phyloP scores from a whole-genome alignment of 2,888 invertebrate species.

The Drosophila suboccidentalis region DNA sequence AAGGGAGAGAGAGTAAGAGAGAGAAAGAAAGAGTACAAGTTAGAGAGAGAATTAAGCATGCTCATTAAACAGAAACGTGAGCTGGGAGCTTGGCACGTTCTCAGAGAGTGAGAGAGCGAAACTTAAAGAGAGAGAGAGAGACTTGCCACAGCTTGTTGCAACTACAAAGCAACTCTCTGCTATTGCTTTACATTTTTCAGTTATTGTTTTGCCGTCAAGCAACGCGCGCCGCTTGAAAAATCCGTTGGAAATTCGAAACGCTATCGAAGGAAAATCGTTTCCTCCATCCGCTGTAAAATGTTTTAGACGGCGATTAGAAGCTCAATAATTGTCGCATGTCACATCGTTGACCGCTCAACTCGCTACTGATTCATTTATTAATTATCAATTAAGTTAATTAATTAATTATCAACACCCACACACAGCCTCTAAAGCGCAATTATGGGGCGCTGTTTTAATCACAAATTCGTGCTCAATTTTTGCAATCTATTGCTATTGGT shows the following conservation, averaged over 20 bases:
- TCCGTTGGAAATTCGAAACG: constrained; percentile 14
- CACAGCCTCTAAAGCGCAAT: constrained; percentile 21
- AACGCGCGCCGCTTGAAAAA: constrained; percentile 48
- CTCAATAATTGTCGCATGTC: constrained; percentile 25
- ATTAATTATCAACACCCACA: constrained; percentile 42
- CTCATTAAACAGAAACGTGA: constrained; percentile 26
- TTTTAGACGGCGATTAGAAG: constrained; percentile 5
- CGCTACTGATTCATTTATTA: constrained; percentile 34
- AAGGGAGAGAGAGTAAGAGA: neutral
- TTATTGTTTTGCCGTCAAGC: constrained; percentile 54
- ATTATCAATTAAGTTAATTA: constrained; percentile 28
- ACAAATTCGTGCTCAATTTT: constrained; percentile 89
- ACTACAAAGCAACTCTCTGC: constrained; percentile 20
- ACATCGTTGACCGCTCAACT: constrained; percentile 41
- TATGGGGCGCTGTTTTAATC: constrained; percentile 86
- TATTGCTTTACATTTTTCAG: constrained; percentile 41
- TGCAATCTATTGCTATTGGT: constrained; percentile 89
- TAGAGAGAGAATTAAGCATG: constrained; percentile 3
- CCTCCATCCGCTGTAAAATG: constrained; percentile 21
- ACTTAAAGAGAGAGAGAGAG: neutral
- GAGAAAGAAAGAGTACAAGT: constrained; percentile 1
- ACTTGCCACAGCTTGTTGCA: constrained; percentile 58
- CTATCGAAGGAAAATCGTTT: neutral
- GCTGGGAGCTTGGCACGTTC: constrained; percentile 9
- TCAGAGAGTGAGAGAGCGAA: neutral